These are phyloP conservation scores for Hemaris fuciformis DNA, from an alignment of 2,888 invertebrate genomes.

Conservation along the genomic window DNA sequence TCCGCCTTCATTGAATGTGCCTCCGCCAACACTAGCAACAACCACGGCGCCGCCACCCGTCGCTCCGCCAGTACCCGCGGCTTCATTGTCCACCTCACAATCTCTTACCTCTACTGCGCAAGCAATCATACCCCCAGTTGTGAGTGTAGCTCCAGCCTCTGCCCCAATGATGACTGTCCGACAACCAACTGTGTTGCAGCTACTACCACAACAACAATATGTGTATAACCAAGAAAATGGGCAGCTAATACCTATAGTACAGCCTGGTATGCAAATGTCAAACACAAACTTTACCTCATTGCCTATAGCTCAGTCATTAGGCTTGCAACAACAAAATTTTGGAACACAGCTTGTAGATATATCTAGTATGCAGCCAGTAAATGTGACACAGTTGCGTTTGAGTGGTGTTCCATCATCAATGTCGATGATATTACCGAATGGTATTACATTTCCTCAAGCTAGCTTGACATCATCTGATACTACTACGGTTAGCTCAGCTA, in stretches of 20 bases:
- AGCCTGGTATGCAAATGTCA: conserved; percentile 70
- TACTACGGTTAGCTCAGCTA: conserved; percentile 72
- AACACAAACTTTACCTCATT: conserved; percentile 69
- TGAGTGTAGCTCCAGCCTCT: conserved; percentile 64
- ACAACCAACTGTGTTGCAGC: conserved; percentile 69
- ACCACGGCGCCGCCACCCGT: conserved; percentile 59
- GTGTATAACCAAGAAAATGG: conserved; percentile 74
- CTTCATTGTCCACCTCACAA: conserved; percentile 57
- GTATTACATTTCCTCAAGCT: conserved; percentile 66
- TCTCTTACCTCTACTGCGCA: conserved; percentile 56
- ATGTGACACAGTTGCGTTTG: conserved; percentile 67
- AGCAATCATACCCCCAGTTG: conserved; percentile 62
- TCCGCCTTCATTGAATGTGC: conserved; percentile 66
- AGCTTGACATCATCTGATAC: conserved; percentile 63
- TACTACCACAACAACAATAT: conserved; percentile 73
- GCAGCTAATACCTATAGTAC: conserved; percentile 75
- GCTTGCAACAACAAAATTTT: conserved; percentile 68
- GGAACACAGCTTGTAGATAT: conserved; percentile 72
- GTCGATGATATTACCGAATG: conserved; percentile 75
- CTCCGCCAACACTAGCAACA: conserved; percentile 63
- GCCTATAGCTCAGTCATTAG: conserved; percentile 62
- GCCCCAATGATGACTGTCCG: conserved; percentile 74
- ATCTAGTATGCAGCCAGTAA: conserved; percentile 73
- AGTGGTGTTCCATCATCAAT: conserved; percentile 74
- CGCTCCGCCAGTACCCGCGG: conserved; percentile 56